Evolutionary conservation across 2,888 invertebrate species (phyloP).

Genomic region (Euspilapteryx auroguttella): DNA sequence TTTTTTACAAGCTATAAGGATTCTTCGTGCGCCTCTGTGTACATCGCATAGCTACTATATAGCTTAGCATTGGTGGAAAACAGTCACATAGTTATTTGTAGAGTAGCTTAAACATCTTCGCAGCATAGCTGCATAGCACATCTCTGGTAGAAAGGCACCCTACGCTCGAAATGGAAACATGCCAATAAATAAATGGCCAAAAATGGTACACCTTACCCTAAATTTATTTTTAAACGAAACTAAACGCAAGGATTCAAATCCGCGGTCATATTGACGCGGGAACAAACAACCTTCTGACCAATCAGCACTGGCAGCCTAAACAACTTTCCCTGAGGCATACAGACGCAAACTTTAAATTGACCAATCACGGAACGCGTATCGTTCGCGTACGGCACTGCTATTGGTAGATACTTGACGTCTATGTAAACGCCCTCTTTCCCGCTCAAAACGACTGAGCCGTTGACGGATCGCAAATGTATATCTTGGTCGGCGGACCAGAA

Average conservation of each 20-base stretch:
- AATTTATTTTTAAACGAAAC: too few species aligned
- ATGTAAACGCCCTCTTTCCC: conserved; percentile 72
- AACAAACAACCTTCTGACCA: conserved; percentile 62
- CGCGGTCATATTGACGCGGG: conserved; percentile 62
- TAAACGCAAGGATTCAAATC: conserved; percentile 68
- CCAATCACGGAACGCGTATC: conserved; percentile 30
- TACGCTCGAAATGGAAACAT: too few species aligned
- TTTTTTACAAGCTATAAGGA: too few species aligned
- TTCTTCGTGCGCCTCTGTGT: too few species aligned
- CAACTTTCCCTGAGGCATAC: conserved; percentile 85
- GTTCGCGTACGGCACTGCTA: conserved; percentile 55
- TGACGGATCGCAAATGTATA: conserved; percentile 73
- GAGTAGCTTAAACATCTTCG: too few species aligned
- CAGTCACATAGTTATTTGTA: too few species aligned
- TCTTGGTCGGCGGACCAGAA: conserved; percentile 79
- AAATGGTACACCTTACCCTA: too few species aligned
- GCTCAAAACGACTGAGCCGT: conserved; percentile 72
- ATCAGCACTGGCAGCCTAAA: conserved; percentile 75
- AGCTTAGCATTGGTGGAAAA: too few species aligned
- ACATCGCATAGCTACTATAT: too few species aligned
- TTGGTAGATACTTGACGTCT: conserved; percentile 71
- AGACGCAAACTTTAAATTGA: conserved; percentile 87
- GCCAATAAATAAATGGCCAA: too few species aligned
- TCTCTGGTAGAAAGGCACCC: too few species aligned
- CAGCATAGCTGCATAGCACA: too few species aligned